Base-by-base conservation (phyloP, 2,113 vertebrate species). In the Thunnus maccoyii region DNA sequence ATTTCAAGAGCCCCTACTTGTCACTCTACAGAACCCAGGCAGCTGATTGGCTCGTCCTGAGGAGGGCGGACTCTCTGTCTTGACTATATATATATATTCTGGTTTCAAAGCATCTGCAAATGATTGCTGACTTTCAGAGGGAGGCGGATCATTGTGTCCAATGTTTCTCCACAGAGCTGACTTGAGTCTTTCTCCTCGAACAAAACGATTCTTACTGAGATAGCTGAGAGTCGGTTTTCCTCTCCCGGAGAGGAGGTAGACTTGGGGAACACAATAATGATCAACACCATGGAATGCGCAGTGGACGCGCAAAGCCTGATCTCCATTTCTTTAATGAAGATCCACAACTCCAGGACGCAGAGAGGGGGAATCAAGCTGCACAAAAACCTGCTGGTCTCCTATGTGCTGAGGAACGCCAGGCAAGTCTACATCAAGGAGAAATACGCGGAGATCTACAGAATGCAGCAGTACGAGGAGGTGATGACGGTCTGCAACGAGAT, bases 301-400 rank as follows among this genome's bases (percentile, higher is more conserved):
- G 95, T 96, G 91, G 97, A 99, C 95, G 97, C 97, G 90, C 97
- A 98, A 90, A 97, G 94, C 90, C 93, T 99, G 27, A 99, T 99
- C 94, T 97, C 96, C 88, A 96, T 99, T 79, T 99, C 97, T 36
- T 92, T 99, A 84, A 95, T 97, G 93, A 99, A 99, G 95, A 98
- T 99, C 93, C 97, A 99, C 96, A 98, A 95, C 95, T 98, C 97
- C 82, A 94, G 97, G 93, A 97, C 96, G 87, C 97, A 99, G 95
- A 93, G 97, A 91, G 97, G 97, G 55, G 97, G 97, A 47, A 97
- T 99, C 95, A 98, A 97, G 95, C 97, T 99, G 83, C 97, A 99
- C 96, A 97, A 98, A 92, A 99, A 98, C 94, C 97, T 99, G 88
- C 96, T 99, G 91, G 97, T 99, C 50, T 99, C 97, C 81, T 98